phyloP scores from a whole-genome alignment of 64 coral and sea anemone species.

The Actinia equina region DNA sequence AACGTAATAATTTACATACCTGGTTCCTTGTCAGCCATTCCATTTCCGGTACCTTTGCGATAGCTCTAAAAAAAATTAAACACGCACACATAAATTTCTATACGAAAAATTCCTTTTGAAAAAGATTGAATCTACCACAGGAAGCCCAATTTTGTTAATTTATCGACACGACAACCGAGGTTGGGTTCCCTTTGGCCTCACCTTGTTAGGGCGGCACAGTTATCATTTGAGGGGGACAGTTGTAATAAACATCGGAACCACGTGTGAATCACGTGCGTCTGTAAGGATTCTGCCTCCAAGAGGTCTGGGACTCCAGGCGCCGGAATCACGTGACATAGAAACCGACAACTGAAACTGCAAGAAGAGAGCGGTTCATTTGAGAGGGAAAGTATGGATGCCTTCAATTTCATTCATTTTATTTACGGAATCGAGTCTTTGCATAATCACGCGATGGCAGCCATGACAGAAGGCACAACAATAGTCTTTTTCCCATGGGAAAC shows the following conservation, averaged over 20 bases:
- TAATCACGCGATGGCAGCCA: no score
- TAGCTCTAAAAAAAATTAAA: slow-evolving; percentile 12
- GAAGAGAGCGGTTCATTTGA: background rate
- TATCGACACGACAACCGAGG: no score
- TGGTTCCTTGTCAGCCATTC: slow-evolving; percentile 22
- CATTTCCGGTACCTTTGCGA: slow-evolving; percentile 51
- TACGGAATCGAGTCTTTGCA: background rate
- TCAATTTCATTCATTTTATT: background rate
- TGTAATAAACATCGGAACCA: slow-evolving; percentile 73
- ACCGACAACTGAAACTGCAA: slow-evolving; percentile 66
- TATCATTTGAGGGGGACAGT: slow-evolving; percentile 31
- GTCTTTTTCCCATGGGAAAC: background rate
- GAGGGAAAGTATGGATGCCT: background rate
- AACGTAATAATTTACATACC: background rate
- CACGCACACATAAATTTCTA: background rate
- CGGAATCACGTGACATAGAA: slow-evolving; percentile 43
- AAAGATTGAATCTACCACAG: no score
- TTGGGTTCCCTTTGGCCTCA: background rate
- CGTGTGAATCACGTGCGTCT: slow-evolving; percentile 51
- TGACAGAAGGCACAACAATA: no score
- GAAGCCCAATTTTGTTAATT: no score
- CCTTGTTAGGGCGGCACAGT: slow-evolving; percentile 49
- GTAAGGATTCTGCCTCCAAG: slow-evolving; percentile 31
- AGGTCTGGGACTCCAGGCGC: background rate
- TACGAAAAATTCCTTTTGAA: no score